These are phyloP conservation scores for Napeogenes inachia DNA, from an alignment of 2,888 invertebrate genomes.

Conservation along the genomic window DNA sequence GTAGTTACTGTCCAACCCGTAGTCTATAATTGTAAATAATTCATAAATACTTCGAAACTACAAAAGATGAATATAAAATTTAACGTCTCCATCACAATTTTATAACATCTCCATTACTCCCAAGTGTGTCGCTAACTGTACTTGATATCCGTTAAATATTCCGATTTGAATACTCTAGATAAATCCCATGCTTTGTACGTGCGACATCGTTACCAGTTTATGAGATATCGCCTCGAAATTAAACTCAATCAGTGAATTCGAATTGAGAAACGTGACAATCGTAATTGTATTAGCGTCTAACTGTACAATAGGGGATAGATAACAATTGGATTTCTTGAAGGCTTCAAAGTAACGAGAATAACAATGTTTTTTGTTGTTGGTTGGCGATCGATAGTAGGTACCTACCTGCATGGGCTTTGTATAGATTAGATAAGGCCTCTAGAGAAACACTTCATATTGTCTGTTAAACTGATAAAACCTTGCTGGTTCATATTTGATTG, in stretches of 20 bases:
- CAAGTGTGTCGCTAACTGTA: constrained; percentile 30
- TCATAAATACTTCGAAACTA: background rate
- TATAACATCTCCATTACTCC: constrained; percentile 20
- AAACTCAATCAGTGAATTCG: constrained; percentile 22
- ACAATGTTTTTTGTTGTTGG: too few relatives aligned
- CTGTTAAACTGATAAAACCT: too few relatives aligned
- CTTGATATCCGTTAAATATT: constrained; percentile 29
- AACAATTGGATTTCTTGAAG: background rate
- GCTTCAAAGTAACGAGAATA: too few relatives aligned
- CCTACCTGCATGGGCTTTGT: too few relatives aligned
- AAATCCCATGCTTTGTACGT: constrained; percentile 25
- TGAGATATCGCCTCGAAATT: constrained; percentile 23
- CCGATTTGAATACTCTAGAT: constrained; percentile 27
- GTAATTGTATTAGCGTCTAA: constrained; percentile 9
- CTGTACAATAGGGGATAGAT: background rate
- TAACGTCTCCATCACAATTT: constrained; percentile 20
- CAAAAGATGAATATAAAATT: constrained; percentile 16
- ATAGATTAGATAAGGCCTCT: too few relatives aligned
- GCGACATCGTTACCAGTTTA: constrained; percentile 27
- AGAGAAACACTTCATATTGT: too few relatives aligned
- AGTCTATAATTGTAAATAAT: too few relatives aligned
- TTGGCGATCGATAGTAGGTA: too few relatives aligned
- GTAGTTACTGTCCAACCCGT: too few relatives aligned
- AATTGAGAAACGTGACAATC: constrained; percentile 24
- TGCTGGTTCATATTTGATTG: too few relatives aligned